Evolutionary conservation across 1,140 invertebrate species (phyloP).

Genomic region (Dryas iulia): DNA sequence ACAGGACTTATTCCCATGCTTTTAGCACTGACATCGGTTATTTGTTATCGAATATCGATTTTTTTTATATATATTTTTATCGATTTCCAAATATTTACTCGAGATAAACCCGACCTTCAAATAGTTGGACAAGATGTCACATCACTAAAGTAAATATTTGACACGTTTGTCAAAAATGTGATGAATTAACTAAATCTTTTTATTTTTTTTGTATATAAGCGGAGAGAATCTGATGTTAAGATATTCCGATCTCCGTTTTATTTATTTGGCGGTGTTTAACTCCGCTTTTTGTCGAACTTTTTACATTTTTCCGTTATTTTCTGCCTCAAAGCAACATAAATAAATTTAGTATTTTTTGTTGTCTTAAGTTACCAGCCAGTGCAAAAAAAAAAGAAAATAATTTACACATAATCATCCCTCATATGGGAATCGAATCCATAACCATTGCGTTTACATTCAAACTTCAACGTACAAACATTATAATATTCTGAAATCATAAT

Average conservation of each 20-base stretch:
- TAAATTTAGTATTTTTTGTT: too few species aligned
- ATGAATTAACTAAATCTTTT: neutral
- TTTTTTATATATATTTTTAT: neutral
- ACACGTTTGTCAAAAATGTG: neutral
- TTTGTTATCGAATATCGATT: neutral
- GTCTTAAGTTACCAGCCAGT: too few species aligned
- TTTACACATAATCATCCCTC: too few species aligned
- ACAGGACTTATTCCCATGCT: neutral
- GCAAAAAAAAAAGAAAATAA: too few species aligned
- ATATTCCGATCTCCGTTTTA: too few species aligned
- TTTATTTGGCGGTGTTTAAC: too few species aligned
- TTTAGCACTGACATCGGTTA: neutral
- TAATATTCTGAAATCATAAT: neutral
- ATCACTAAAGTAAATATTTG: conserved; percentile 6
- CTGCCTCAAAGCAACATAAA: too few species aligned
- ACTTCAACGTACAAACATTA: too few species aligned
- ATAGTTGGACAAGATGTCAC: conserved; percentile 18
- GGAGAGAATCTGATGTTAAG: neutral
- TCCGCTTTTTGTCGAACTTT: too few species aligned
- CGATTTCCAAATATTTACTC: conserved; percentile 10
- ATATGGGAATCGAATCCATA: too few species aligned
- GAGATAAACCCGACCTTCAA: conserved; percentile 21
- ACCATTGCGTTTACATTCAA: too few species aligned
- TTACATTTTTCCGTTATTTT: too few species aligned
- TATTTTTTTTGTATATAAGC: neutral